phyloP scores from a whole-genome alignment of 2,113 vertebrate species.

The Lichenostomus cassidix region DNA sequence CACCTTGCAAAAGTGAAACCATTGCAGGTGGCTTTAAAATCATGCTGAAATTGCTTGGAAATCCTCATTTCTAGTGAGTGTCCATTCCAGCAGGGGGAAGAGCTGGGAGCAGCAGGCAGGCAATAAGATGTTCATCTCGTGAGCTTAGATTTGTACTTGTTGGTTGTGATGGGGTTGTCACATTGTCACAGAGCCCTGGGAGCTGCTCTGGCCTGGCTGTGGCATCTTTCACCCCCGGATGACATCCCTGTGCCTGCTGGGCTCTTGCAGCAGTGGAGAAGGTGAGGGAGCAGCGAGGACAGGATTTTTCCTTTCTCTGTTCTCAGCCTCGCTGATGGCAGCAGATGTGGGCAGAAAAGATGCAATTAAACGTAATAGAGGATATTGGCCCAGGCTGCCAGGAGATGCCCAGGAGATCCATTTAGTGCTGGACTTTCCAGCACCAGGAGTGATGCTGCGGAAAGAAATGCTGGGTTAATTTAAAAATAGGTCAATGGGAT shows the following conservation, averaged over 20 bases:
- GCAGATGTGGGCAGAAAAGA: background rate
- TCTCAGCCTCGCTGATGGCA: background rate
- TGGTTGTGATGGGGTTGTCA: background rate
- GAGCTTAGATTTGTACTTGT: background rate
- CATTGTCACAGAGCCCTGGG: background rate
- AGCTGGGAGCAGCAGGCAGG: background rate
- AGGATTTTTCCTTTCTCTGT: background rate
- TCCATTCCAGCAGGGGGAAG: background rate
- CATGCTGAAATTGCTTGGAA: background rate
- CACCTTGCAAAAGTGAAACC: background rate
- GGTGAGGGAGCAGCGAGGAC: background rate
- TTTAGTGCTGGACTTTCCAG: background rate
- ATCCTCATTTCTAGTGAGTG: background rate
- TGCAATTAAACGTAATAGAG: background rate
- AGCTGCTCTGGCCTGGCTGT: background rate
- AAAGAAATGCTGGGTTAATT: background rate
- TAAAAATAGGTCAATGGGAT: conserved; percentile 52
- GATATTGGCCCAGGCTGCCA: background rate
- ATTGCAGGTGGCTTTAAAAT: background rate
- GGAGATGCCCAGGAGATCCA: background rate
- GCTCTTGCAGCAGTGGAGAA: background rate
- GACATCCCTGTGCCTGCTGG: background rate
- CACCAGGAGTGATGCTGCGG: background rate
- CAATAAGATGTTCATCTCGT: accelerated
- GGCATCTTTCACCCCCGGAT: background rate